Conservation (phyloP, 2,888 invertebrate species). For the Philhelius pedissequus region DNA sequence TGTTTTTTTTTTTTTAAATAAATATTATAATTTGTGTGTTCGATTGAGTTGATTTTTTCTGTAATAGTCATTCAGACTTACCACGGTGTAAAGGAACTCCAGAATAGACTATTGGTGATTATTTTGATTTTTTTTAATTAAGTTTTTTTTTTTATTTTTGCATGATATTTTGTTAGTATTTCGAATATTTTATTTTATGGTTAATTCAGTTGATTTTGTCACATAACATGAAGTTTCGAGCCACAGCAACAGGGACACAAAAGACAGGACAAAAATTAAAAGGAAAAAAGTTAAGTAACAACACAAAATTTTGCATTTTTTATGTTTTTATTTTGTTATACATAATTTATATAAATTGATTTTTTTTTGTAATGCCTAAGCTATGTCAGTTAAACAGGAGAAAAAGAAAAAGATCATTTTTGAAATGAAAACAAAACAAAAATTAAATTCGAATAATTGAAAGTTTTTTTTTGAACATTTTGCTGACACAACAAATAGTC, state of each 20-base stretch:
- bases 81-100: slow-evolving; percentile 99
- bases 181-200: slow-evolving; percentile 68
- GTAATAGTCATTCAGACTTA: slow-evolving; percentile 87
- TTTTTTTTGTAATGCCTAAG: slow-evolving; percentile 37
- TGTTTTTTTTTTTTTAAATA: slow-evolving; percentile 23
- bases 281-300: slow-evolving; percentile 76
- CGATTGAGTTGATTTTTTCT: slow-evolving; percentile 67
- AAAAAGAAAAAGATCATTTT: slow-evolving; percentile 35
- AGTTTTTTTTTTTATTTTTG: slow-evolving; percentile 70
- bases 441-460: slow-evolving; percentile 32
- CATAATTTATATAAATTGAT: slow-evolving; percentile 32
- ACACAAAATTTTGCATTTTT: slow-evolving; percentile 71
- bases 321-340: slow-evolving; percentile 60
- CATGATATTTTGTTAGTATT: slow-evolving; percentile 67
- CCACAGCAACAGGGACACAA: slow-evolving; percentile 79
- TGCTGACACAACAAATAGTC: slow-evolving; percentile 70
- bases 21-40: slow-evolving; percentile 55
- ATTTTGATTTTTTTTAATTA: slow-evolving; percentile 78
- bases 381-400: slow-evolving; percentile 16
- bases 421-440: slow-evolving; percentile 12
- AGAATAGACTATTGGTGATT: slow-evolving; percentile 88
- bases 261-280: slow-evolving; percentile 79
- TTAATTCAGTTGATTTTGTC: slow-evolving; percentile 71
- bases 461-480: slow-evolving; percentile 22
- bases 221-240: slow-evolving; percentile 79